Evolutionary conservation across 1,140 invertebrate species (phyloP).

Genomic region (Caenorhabditis remanei): DNA sequence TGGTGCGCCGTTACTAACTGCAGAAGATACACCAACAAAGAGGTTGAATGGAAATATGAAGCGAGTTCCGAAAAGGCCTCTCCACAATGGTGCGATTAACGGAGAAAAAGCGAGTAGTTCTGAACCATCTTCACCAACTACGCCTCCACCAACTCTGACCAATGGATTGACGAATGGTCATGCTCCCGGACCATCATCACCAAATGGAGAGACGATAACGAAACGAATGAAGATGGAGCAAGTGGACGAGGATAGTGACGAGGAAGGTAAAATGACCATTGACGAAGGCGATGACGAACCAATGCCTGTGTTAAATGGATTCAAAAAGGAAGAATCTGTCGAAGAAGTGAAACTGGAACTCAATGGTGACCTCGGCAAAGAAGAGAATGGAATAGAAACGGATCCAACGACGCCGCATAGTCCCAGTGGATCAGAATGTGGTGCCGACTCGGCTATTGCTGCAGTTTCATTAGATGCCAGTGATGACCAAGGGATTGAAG

Average conservation of each 20-base stretch:
- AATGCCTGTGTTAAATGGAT: conserved; percentile 42
- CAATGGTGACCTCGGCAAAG: neutral
- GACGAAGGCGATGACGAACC: conserved; percentile 45
- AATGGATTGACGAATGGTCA: conserved; percentile 35
- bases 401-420: neutral
- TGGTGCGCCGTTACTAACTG: neutral
- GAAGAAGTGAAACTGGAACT: conserved; percentile 4
- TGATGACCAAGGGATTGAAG: neutral
- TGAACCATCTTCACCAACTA: conserved; percentile 11
- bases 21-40: conserved; percentile 37
- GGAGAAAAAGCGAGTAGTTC: neutral
- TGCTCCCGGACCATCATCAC: conserved; percentile 7
- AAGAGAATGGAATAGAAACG: neutral
- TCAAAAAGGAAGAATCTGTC: conserved; percentile 40
- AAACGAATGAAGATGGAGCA: conserved; percentile 29
- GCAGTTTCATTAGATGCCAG: neutral
- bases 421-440: neutral
- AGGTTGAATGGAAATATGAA: conserved; percentile 20
- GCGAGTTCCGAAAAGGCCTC: neutral
- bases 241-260: neutral
- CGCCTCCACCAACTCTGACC: conserved; percentile 20
- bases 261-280: conserved; percentile 19
- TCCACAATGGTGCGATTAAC: conserved; percentile 19
- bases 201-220: neutral
- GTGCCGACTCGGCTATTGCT: too few relatives aligned